These are phyloP conservation scores for Hemiprocne comata DNA, from an alignment of 2,113 vertebrate species.

Conservation along the genomic window DNA sequence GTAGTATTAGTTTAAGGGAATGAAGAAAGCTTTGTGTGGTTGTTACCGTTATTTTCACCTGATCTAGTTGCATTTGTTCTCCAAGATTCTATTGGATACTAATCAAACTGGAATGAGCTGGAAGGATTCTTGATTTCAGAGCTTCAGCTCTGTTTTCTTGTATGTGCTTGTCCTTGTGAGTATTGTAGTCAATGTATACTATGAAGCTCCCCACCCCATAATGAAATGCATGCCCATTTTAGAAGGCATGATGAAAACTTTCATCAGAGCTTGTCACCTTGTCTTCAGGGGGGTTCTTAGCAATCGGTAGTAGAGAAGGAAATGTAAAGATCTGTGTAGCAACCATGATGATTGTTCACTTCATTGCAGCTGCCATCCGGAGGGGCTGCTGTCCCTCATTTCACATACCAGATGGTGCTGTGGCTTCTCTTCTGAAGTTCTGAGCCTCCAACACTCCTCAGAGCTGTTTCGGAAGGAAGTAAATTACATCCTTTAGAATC, in stretches of 20 bases:
- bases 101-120: neutral
- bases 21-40: neutral
- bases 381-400: neutral
- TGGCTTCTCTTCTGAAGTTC: neutral
- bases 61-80: neutral
- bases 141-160: neutral
- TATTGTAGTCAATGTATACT: neutral
- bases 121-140: neutral
- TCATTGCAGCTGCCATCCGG: neutral
- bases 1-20: neutral
- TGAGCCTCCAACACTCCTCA: neutral
- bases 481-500: slow-evolving; percentile 14
- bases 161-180: neutral
- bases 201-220: neutral
- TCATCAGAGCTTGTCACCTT: neutral
- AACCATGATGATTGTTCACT: neutral
- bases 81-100: neutral
- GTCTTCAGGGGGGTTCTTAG: neutral
- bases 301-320: neutral
- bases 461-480: neutral
- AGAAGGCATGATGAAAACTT: neutral
- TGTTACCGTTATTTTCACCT: neutral
- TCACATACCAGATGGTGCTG: slow-evolving; percentile 10
- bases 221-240: neutral
- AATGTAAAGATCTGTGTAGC: neutral